These are phyloP conservation scores for Tragelaphus oryx DNA, from an alignment of 2,797 vertebrate genomes.

Conservation along the genomic window DNA sequence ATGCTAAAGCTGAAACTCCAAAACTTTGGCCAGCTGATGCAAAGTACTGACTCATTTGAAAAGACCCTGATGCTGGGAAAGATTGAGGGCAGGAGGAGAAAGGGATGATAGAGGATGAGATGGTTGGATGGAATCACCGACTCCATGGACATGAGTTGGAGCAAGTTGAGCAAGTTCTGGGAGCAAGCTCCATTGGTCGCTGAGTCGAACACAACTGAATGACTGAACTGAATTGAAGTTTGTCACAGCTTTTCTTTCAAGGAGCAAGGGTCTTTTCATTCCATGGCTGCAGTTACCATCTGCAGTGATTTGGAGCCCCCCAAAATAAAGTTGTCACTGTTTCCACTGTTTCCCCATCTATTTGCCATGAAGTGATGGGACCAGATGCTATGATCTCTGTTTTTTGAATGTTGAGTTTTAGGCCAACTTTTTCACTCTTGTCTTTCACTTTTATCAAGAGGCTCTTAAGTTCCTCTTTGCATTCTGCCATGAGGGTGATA, in stretches of 20 bases:
- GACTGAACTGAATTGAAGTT: background rate
- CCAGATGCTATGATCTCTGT: background rate
- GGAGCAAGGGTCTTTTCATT: background rate
- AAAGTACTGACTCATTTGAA: background rate
- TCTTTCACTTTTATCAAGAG: background rate
- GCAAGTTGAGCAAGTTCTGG: background rate
- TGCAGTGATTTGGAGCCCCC: background rate
- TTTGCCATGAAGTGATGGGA: background rate
- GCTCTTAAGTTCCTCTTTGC: background rate
- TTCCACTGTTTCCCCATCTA: background rate
- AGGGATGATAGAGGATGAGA: background rate
- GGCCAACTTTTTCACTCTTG: background rate
- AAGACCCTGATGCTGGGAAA: background rate
- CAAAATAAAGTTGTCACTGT: background rate
- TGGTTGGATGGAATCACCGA: background rate
- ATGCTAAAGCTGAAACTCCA: background rate
- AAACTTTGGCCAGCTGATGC: background rate
- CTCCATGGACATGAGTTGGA: background rate
- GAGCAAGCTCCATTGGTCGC: background rate
- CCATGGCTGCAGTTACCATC: background rate
- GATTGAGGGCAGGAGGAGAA: background rate
- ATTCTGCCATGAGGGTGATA: background rate
- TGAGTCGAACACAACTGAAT: background rate
- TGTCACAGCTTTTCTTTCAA: background rate
- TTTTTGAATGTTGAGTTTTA: background rate